Evolutionary conservation across 64 coral and sea anemone genomes (phyloP).

Genomic region (Porites lutea): DNA sequence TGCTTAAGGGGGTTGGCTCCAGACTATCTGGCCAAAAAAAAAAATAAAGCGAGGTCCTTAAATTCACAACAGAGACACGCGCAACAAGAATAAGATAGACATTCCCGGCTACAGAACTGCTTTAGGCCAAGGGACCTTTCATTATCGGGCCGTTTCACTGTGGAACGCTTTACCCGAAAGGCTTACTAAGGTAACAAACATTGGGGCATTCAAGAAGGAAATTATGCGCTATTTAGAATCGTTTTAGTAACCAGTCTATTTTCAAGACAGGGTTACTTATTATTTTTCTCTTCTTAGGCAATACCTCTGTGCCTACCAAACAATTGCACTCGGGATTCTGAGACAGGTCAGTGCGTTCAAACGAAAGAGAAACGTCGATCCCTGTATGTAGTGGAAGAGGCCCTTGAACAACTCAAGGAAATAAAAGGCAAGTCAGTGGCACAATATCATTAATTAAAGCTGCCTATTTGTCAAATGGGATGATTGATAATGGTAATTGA

Average conservation of each 20-base stretch:
- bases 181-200: slow-evolving; percentile 33
- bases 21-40: not conserved
- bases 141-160: not conserved
- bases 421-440: slow-evolving; percentile 3
- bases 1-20: no score
- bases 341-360: slow-evolving; percentile 7
- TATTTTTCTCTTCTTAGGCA: not conserved
- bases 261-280: no score
- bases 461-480: no score
- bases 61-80: slow-evolving; percentile 11
- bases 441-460: no score
- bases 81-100: slow-evolving; percentile 37
- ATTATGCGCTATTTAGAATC: not conserved
- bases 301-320: slow-evolving; percentile 53
- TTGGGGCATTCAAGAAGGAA: slow-evolving; percentile 36
- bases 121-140: no score
- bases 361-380: not conserved
- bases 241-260: no score
- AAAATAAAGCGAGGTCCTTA: not conserved
- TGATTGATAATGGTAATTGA: no score
- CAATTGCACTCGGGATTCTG: slow-evolving; percentile 30
- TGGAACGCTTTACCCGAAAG: slow-evolving; percentile 26
- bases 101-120: no score
- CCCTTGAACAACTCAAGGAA: slow-evolving; percentile 25
- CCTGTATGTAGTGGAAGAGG: slow-evolving; percentile 8